Evolutionary conservation across 2,797 vertebrate genomes (phyloP).

Genomic region (Carcharodon carcharias): DNA sequence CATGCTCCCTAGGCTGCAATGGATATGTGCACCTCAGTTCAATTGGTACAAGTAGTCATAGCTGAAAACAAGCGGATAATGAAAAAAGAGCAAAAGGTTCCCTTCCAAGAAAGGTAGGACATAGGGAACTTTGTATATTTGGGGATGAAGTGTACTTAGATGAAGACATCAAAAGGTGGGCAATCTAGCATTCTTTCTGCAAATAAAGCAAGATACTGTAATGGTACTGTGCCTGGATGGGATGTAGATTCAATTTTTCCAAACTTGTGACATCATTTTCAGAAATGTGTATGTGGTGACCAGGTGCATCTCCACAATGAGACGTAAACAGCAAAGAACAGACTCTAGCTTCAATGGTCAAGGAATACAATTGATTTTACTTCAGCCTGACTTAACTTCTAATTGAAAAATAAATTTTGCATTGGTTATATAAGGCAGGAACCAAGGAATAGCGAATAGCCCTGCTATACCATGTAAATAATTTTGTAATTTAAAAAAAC

Average conservation of each 20-base stretch:
- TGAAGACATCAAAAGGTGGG: not conserved
- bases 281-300: not conserved
- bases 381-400: not conserved
- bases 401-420: not conserved
- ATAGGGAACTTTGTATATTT: not conserved
- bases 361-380: not conserved
- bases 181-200: not conserved
- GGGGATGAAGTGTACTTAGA: not conserved
- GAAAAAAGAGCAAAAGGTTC: not conserved
- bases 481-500: not conserved
- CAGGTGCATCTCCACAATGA: not conserved
- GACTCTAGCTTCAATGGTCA: not conserved
- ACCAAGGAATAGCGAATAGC: not conserved
- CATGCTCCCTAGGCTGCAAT: not conserved
- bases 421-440: not conserved
- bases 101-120: no score
- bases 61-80: not conserved
- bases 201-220: not conserved
- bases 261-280: not conserved
- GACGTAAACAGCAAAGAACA: not conserved
- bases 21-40: not conserved
- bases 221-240: not conserved
- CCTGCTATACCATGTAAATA: not conserved
- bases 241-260: not conserved
- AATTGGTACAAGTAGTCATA: not conserved